Conservation (phyloP, 2,797 vertebrate species). For the Gadopsis marmoratus region DNA sequence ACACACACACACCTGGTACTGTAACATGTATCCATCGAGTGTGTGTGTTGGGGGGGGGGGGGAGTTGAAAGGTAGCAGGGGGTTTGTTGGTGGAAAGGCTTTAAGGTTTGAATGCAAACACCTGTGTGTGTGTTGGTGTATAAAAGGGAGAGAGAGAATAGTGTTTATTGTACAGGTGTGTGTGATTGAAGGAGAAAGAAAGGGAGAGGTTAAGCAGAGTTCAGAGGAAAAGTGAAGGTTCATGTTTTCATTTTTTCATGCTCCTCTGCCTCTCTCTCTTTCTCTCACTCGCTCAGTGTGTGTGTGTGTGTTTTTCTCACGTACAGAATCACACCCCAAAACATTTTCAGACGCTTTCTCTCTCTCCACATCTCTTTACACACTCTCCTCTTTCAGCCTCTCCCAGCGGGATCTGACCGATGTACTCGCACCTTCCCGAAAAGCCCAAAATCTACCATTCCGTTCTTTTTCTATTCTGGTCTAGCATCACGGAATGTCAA, state of each 20-base stretch:
- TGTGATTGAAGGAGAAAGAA: conserved; percentile 32
- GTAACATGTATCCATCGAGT: conserved; percentile 57
- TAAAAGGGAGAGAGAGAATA: neutral
- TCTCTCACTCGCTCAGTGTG: neutral
- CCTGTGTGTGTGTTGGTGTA: conserved; percentile 57
- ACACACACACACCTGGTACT: conserved; percentile 51
- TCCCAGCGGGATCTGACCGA: conserved; percentile 58
- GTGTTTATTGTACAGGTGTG: conserved; percentile 25
- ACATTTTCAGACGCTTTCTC: conserved; percentile 67
- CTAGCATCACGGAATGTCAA: neutral
- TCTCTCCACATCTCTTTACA: conserved; percentile 37
- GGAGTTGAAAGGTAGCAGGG: conserved; percentile 61
- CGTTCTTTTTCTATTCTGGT: neutral
- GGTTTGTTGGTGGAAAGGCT: conserved; percentile 70
- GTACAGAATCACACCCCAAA: conserved; percentile 66
- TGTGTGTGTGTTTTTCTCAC: conserved; percentile 55
- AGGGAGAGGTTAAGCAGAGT: conserved; percentile 74
- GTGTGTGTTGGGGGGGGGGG: conserved; percentile 15
- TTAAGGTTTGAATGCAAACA: conserved; percentile 69
- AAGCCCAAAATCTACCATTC: neutral
- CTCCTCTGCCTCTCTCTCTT: conserved; percentile 48
- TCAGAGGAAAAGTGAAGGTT: conserved; percentile 75
- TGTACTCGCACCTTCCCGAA: conserved; percentile 35
- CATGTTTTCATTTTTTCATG: conserved; percentile 76
- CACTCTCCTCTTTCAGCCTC: neutral